Conservation (phyloP, 2,888 invertebrate species). For the Nymphalis c-album region DNA sequence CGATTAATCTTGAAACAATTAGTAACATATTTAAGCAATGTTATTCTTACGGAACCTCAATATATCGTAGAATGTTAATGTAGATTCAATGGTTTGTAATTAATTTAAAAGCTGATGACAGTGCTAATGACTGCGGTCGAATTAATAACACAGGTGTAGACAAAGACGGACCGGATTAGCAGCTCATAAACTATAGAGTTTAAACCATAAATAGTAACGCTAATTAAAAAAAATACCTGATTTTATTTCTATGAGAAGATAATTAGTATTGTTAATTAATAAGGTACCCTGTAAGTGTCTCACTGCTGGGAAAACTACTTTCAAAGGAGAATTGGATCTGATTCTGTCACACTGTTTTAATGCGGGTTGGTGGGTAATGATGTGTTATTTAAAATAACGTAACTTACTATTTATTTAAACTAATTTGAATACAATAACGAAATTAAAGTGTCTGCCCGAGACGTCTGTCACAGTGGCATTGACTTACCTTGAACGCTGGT, state of each 20-base stretch:
- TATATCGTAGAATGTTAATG: neutral
- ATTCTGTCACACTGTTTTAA: no score
- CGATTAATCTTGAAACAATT: no score
- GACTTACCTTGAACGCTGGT: neutral
- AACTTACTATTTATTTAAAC: neutral
- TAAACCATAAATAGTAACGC: neutral
- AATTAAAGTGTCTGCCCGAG: neutral
- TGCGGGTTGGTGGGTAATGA: no score
- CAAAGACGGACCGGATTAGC: neutral
- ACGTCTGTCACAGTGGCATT: neutral
- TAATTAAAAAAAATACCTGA: neutral
- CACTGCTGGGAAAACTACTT: no score
- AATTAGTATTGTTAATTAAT: no score
- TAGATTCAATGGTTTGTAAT: slow-evolving; percentile 21
- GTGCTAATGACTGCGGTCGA: slow-evolving; percentile 17
- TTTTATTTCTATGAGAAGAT: neutral
- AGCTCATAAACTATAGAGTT: neutral
- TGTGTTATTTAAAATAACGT: no score
- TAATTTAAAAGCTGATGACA: slow-evolving; percentile 26
- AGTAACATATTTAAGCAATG: neutral
- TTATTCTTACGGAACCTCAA: neutral
- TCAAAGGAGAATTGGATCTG: no score
- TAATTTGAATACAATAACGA: slow-evolving; percentile 12
- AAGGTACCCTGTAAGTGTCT: no score
- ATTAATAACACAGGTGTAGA: slow-evolving; percentile 7